Base-by-base conservation (phyloP, 2,888 invertebrate species). In the Noctua pronuba region DNA sequence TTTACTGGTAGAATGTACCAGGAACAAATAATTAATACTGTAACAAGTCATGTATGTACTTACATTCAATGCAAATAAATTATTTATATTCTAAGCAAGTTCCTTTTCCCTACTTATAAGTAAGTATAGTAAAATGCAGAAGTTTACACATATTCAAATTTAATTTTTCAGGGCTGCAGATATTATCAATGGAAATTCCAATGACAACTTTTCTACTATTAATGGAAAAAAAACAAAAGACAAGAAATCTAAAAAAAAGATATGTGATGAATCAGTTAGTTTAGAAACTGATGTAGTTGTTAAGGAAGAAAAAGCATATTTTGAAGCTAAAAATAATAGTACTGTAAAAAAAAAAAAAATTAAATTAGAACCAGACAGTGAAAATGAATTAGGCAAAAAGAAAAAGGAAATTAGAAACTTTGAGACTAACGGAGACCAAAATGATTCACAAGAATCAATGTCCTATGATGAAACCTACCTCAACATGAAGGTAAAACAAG, bases 301-400 rank as follows among this genome's bases (percentile, higher is more conserved):
- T 16, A 79, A 75, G 18, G 73, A 78, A 41, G 80, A 88, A 87
- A 84, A 86, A 80, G 69, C 79, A 84, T 79, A 89, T 85, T 58
- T 79, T 74, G 73, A 41, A 52, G 52, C n/a, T 66, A 75, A 71
- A 41, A 68, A 1, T 60, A 73, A 55, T 13, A 78, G 83, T 76
- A 85, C 80, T 11, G 82, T 82, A 66, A 89, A 85, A 70, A 91
- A 89, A 73, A 80, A 86, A 44, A 88, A 52, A 3, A 74, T 93
- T 41, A 93, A 93, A 87, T 52, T 82, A 31, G 94, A 94, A 86
- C 90, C 90, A 46, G 91, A 92, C 46, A 94, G 92, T 90, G 94
- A 94, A 69, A 66, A 86, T 67, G 93, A 94, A 38, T 16, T 64
- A 16, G 7, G n/a, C 24, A 82, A 73, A n/a, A 90, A 88, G 79